These are phyloP conservation scores for Rhombomys opimus DNA, from an alignment of 2,113 vertebrate species.

Conservation along the genomic window DNA sequence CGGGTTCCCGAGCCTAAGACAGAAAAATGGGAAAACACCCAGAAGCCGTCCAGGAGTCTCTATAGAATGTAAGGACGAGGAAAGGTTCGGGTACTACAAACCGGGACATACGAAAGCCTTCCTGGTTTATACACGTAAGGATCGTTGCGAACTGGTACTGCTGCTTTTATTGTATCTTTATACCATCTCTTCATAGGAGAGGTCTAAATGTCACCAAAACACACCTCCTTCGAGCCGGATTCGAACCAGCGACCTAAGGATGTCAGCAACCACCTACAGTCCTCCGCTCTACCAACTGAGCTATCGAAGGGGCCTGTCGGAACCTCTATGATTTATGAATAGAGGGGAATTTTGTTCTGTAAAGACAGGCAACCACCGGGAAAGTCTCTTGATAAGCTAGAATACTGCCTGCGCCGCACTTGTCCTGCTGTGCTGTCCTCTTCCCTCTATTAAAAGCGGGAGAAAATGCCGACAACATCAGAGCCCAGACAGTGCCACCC, in stretches of 20 bases:
- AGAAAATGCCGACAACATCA: neutral
- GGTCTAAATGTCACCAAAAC: neutral
- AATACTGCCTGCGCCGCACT: neutral
- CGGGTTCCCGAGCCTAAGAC: neutral
- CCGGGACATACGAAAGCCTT: neutral
- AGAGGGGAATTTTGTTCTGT: no score
- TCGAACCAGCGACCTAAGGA: conserved; percentile 27
- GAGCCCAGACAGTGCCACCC: neutral
- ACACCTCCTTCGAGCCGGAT: neutral
- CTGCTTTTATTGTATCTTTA: neutral
- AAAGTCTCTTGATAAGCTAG: neutral
- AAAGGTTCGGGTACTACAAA: neutral
- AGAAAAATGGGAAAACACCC: neutral
- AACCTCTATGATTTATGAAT: accelerated
- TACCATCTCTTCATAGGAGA: neutral
- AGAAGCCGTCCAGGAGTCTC: neutral
- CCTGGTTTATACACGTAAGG: neutral
- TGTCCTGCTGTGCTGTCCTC: neutral
- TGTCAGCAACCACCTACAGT: neutral
- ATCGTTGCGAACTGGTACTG: neutral
- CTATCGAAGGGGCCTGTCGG: neutral
- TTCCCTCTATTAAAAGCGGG: neutral
- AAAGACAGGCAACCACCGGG: no score
- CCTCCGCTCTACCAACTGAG: conserved; percentile 31
- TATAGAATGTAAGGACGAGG: neutral